Conservation (phyloP, 2,113 vertebrate species). For the Periophthalmodon schlosseri region DNA sequence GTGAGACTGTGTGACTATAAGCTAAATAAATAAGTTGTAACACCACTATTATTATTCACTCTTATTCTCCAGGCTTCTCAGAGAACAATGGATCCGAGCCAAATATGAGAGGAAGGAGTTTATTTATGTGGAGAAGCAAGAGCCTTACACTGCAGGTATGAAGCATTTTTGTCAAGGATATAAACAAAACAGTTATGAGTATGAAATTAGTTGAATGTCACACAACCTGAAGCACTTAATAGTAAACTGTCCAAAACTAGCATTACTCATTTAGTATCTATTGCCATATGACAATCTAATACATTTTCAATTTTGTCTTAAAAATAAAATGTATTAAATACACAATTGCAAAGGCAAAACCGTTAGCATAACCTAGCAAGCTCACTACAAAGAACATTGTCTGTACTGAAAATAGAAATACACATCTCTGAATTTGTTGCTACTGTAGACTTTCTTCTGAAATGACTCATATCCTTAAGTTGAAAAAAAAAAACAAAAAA, state of each 20-base stretch:
- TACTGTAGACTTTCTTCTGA: neutral
- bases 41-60: neutral
- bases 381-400: neutral
- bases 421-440: neutral
- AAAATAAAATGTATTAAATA: too few relatives aligned
- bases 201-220: too few relatives aligned
- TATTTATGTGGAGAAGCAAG: constrained; percentile 83
- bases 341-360: neutral
- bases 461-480: neutral
- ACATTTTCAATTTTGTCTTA: too few relatives aligned
- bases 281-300: too few relatives aligned
- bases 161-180: neutral
- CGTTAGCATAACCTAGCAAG: neutral
- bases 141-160: constrained; percentile 91
- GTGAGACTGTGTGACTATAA: too few relatives aligned
- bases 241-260: too few relatives aligned
- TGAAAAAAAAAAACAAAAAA: neutral
- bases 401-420: neutral
- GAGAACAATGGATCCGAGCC: constrained; percentile 93
- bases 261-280: too few relatives aligned
- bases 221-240: too few relatives aligned
- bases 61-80: constrained; percentile 77
- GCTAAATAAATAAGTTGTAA: too few relatives aligned
- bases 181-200: neutral
- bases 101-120: constrained; percentile 92